phyloP scores from a whole-genome alignment of 2,888 invertebrate species.

The Galerucella nymphaeae region DNA sequence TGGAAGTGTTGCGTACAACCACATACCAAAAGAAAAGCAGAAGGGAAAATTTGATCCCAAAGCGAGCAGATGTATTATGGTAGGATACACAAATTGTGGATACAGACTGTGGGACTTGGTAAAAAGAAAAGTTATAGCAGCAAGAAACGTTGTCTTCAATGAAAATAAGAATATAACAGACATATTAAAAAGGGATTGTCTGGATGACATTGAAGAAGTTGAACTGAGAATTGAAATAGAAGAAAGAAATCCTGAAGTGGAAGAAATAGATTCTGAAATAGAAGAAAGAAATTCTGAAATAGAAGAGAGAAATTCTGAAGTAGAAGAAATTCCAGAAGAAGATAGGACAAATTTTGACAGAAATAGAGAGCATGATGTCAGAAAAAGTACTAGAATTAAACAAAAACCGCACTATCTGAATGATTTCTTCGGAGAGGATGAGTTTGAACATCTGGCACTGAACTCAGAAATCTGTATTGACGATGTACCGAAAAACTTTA shows the following conservation, averaged over 20 bases:
- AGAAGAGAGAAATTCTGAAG: not conserved
- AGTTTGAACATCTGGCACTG: not conserved
- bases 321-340: not conserved
- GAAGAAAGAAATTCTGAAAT: not conserved
- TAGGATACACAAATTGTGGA: too few relatives aligned
- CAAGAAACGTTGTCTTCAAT: too few relatives aligned
- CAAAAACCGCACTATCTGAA: not conserved
- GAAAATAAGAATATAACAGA: not conserved
- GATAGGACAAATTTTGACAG: too few relatives aligned
- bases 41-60: too few relatives aligned
- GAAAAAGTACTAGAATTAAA: slow-evolving; percentile 1
- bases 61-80: too few relatives aligned
- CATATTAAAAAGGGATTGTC: not conserved
- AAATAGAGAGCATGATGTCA: not conserved
- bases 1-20: too few relatives aligned
- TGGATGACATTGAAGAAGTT: not conserved
- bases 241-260: not conserved
- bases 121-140: too few relatives aligned
- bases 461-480: slow-evolving; percentile 6
- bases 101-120: too few relatives aligned
- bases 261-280: not conserved
- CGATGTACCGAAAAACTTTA: slow-evolving; percentile 8
- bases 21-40: too few relatives aligned
- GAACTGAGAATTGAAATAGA: too few relatives aligned
- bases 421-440: not conserved